Evolutionary conservation across 2,113 vertebrate species (phyloP), one percentile per base, ranked within the genome.

Genomic region (Smithornis capensis): DNA sequence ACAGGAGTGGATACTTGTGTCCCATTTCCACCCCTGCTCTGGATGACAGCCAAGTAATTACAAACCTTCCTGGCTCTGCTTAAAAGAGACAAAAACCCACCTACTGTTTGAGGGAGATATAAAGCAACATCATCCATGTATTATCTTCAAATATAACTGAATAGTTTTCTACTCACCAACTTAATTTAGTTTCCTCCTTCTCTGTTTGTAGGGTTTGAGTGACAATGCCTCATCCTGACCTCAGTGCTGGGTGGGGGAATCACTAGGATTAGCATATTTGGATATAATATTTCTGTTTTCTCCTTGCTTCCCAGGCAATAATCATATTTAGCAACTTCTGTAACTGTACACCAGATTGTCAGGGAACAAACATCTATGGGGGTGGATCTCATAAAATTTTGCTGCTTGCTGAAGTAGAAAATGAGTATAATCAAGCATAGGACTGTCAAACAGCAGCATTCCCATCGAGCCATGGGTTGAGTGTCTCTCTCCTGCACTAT

Each of bases 301-400:
- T 81, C 60, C 81, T 81, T 89, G 76, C 87, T 91, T 85, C 91
- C 89, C 49, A 81, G 91, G 89, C 92, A 94, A 78, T 92, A 95
- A 89, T 94, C 91, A 60, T 88, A 96, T 96, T 95, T 95, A 97
- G 95, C 83, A 95, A 94, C 60, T 96, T 95, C 70, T 94, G 91
- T 69, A 93, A 85, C 78, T 76, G 67, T 91, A 91, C 82, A 91
- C 63, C 55, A 87, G 74, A 91, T 91, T 95, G 60, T 89, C 69
- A 91, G 92, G 74, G 83, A 96, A 83, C 81, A 68, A 96, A 84
- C 83, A 55, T 96, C 75, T 50, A 88, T 56, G 85, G 83, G 90
- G 88, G 93, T 90, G 88, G 70, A 89, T 89, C 83, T 93, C 92
- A 89, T 95, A 94, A 96, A 86, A 90, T 82, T 82, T 83, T 89